These are phyloP conservation scores for Columbina picui DNA, from an alignment of 2,113 vertebrate genomes.

Conservation along the genomic window DNA sequence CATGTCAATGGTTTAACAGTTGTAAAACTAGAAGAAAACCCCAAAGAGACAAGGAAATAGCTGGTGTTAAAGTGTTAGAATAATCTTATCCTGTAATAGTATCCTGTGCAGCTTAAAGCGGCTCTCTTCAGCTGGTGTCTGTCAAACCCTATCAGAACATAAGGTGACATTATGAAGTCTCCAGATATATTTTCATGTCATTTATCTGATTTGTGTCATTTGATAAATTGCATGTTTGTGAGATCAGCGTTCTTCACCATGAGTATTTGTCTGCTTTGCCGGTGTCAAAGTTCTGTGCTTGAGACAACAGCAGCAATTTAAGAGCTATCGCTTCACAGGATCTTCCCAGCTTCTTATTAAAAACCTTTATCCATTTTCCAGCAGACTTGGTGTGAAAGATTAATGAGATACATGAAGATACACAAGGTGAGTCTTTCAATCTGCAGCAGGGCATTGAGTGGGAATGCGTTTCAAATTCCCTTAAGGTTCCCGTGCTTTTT, in stretches of 20 bases:
- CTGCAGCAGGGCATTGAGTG: background rate
- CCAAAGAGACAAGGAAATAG: slow-evolving; percentile 46
- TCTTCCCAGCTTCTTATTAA: background rate
- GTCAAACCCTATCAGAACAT: slow-evolving; percentile 24
- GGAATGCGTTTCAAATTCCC: background rate
- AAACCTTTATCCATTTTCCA: background rate
- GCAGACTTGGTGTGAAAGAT: background rate
- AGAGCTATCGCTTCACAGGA: fast-evolving
- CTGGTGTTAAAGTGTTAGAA: slow-evolving; percentile 25
- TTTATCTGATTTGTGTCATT: slow-evolving; percentile 57
- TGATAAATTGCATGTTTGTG: slow-evolving; percentile 59
- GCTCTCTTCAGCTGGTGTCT: background rate
- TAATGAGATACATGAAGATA: background rate
- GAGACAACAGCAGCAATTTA: background rate
- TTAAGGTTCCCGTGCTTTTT: background rate
- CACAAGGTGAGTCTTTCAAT: background rate
- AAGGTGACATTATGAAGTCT: slow-evolving; percentile 46
- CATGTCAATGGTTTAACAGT: background rate
- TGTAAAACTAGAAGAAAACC: slow-evolving; percentile 4
- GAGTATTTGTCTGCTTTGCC: background rate
- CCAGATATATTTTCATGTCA: slow-evolving; percentile 40
- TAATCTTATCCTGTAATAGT: background rate
- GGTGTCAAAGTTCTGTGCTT: background rate
- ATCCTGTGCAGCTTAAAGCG: background rate
- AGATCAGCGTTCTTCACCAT: background rate